These are phyloP conservation scores for Thymallus thymallus DNA, from an alignment of 2,113 vertebrate genomes.

Conservation along the genomic window DNA sequence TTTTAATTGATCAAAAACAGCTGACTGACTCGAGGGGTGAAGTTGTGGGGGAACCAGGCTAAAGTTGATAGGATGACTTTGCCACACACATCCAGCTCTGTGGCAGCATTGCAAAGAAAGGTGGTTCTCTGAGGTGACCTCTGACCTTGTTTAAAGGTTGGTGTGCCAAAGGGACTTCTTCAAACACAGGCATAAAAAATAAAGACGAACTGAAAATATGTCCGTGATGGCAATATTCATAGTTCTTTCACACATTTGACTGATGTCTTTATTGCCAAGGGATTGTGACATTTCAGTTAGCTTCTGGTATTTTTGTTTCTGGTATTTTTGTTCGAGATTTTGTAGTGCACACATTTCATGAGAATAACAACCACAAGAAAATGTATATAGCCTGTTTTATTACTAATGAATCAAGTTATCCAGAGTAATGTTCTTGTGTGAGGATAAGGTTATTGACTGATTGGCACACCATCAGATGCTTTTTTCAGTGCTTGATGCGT, in stretches of 20 bases:
- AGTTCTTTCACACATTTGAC: slow-evolving; percentile 6
- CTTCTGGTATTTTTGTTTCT: slow-evolving; percentile 43
- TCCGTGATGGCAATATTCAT: background rate
- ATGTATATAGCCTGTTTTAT: slow-evolving; percentile 13
- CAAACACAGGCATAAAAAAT: slow-evolving; percentile 19
- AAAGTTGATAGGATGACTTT: slow-evolving; percentile 1
- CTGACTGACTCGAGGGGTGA: background rate
- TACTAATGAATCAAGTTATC: background rate
- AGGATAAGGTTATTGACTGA: background rate
- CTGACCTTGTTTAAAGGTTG: slow-evolving; percentile 4
- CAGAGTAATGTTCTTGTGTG: background rate
- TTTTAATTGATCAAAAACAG: background rate
- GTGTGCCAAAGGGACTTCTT: slow-evolving; percentile 28
- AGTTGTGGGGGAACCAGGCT: background rate
- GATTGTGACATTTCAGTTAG: slow-evolving; percentile 13
- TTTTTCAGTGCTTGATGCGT: background rate
- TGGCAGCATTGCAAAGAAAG: background rate
- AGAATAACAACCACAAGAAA: slow-evolving; percentile 21
- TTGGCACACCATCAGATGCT: background rate
- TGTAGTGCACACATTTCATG: slow-evolving; percentile 42
- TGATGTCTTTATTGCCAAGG: slow-evolving; percentile 4
- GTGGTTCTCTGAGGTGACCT: background rate
- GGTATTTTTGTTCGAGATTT: slow-evolving; percentile 34
- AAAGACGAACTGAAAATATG: slow-evolving; percentile 16
- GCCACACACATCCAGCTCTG: background rate